These are phyloP conservation scores for Cydia splendana DNA, from an alignment of 1,140 invertebrate genomes.

Conservation along the genomic window DNA sequence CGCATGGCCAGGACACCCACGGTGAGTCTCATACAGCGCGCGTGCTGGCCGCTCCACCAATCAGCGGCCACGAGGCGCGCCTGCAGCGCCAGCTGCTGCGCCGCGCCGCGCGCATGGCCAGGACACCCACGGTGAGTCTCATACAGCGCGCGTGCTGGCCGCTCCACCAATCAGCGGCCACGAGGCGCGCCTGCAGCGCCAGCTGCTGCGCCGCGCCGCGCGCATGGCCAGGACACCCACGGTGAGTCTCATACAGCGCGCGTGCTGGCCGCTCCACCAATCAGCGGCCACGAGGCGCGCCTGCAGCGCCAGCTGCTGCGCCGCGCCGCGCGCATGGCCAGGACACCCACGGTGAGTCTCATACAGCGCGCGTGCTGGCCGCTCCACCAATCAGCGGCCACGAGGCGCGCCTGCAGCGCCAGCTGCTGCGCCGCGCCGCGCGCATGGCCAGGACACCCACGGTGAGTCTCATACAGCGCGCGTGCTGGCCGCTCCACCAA, in stretches of 20 bases:
- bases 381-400: neutral
- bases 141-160: no score
- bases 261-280: neutral
- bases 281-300: neutral
- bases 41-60: neutral
- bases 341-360: neutral
- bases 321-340: neutral
- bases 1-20: neutral
- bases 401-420: neutral
- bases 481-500: neutral
- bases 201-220: neutral
- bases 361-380: no score
- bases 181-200: neutral
- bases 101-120: neutral
- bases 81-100: neutral
- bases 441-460: neutral
- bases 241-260: neutral
- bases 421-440: neutral
- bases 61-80: neutral
- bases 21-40: neutral
- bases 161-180: neutral
- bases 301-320: neutral
- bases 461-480: neutral
- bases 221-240: neutral
- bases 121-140: neutral